A percentile compares a stretch with the other conserved stretches of the same genome.
Conservation (phyloP, 1,140 invertebrate species). For the Aphis craccivora region DNA sequence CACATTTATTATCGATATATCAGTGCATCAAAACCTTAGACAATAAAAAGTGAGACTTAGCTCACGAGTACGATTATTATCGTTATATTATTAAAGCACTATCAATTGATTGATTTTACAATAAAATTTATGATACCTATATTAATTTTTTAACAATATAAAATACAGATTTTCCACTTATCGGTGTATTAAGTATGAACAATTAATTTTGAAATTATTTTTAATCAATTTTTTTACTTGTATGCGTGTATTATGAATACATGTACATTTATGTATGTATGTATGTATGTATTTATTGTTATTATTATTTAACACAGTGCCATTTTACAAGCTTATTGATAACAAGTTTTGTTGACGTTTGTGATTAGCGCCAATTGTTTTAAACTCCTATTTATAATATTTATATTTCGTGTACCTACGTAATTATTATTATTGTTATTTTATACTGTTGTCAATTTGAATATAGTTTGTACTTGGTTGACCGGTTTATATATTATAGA, state of each 20-base stretch:
- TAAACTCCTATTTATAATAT: not conserved
- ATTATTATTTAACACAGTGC: too few relatives aligned
- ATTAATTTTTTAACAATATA: too few relatives aligned
- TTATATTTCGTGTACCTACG: not conserved
- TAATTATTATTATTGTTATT: not conserved
- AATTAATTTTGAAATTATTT: too few relatives aligned
- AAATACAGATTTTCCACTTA: too few relatives aligned
- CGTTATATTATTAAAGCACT: not conserved
- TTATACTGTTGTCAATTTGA: not conserved
- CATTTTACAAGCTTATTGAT: slow-evolving; percentile 30
- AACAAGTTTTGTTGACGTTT: slow-evolving; percentile 41
- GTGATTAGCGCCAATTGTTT: slow-evolving; percentile 49
- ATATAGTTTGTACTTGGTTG: not conserved
- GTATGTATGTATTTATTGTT: too few relatives aligned
- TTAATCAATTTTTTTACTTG: too few relatives aligned
- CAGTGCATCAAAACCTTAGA: not conserved
- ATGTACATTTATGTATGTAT: too few relatives aligned
- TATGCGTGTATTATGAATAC: too few relatives aligned
- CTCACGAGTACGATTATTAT: not conserved
- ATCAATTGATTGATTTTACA: not conserved
- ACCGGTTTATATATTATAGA: not conserved
- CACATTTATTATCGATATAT: not conserved
- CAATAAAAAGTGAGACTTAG: not conserved
- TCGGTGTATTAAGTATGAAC: too few relatives aligned
- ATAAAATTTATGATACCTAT: too few relatives aligned